These are phyloP conservation scores for Vulpes vulpes DNA, from an alignment of 2,113 vertebrate genomes.

Conservation along the genomic window DNA sequence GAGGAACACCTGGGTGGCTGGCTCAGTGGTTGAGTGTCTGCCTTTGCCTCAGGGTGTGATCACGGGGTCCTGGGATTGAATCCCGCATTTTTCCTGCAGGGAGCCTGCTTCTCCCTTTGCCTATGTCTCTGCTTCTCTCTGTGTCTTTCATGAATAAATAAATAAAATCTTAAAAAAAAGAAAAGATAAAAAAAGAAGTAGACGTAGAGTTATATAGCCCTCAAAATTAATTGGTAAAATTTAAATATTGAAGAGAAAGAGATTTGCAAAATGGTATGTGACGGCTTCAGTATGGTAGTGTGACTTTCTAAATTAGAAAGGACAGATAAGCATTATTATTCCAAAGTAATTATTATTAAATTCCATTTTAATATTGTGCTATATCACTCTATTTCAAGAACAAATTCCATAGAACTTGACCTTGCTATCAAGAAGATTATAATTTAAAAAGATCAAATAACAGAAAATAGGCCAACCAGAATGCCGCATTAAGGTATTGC, in stretches of 20 bases:
- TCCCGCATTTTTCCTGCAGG: too few relatives aligned
- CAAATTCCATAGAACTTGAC: background rate
- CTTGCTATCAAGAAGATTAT: constrained; percentile 20
- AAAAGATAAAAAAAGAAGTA: background rate
- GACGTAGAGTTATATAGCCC: background rate
- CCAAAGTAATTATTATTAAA: background rate
- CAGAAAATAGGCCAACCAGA: background rate
- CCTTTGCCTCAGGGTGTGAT: too few relatives aligned
- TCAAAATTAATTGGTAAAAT: constrained; percentile 46
- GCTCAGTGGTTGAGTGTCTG: too few relatives aligned
- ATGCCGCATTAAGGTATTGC: background rate
- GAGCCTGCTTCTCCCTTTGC: too few relatives aligned
- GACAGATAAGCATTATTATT: background rate
- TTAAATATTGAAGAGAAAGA: constrained; percentile 3
- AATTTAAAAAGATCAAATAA: background rate
- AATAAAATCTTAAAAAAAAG: too few relatives aligned
- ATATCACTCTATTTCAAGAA: background rate
- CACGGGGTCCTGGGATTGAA: too few relatives aligned
- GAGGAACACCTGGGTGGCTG: background rate
- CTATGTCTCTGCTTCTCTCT: too few relatives aligned
- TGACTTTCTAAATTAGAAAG: constrained; percentile 31
- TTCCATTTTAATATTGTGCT: background rate
- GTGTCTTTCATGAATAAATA: too few relatives aligned
- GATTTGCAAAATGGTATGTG: background rate
- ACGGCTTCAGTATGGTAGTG: background rate